Percentiles rank a stretch among this genome's conserved stretches.
Evolutionary conservation across 1,140 invertebrate genomes (phyloP).

Genomic region (Nasonia vitripennis): DNA sequence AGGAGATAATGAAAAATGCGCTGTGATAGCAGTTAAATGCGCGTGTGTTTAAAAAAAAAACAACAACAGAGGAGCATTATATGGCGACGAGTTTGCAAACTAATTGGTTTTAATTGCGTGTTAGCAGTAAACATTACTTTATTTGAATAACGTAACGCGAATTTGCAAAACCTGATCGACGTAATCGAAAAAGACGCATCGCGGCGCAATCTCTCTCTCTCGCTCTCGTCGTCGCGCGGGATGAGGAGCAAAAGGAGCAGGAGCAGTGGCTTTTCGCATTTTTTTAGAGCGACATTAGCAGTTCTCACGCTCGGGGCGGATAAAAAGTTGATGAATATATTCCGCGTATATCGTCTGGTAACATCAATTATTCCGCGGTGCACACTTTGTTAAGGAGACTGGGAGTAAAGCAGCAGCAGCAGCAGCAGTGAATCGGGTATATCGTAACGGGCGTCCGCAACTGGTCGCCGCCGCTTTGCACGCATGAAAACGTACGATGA

Average conservation of each 20-base stretch:
- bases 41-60: too few species aligned
- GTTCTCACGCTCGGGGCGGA: constrained; percentile 23
- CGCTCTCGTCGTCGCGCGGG: not conserved
- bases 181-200: too few species aligned
- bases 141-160: too few species aligned
- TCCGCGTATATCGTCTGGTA: not conserved
- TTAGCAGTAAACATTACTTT: too few species aligned
- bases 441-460: constrained; percentile 13
- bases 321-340: constrained; percentile 32
- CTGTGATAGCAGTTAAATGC: too few species aligned
- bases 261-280: not conserved
- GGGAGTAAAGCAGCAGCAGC: not conserved
- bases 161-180: too few species aligned
- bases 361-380: constrained; percentile 27
- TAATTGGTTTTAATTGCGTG: too few species aligned
- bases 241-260: not conserved
- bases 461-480: constrained; percentile 13
- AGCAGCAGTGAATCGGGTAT: not conserved
- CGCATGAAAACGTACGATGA: constrained; percentile 39
- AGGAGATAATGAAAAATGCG: too few species aligned
- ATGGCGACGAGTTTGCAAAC: too few species aligned
- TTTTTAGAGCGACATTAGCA: not conserved
- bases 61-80: too few species aligned
- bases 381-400: constrained; percentile 26
- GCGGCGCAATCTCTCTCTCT: too few species aligned